A percentile compares a stretch with the other conserved stretches of the same genome.
These are phyloP conservation scores for Drosophila albomicans DNA, from an alignment of 1,140 invertebrate genomes.

Conservation along the genomic window DNA sequence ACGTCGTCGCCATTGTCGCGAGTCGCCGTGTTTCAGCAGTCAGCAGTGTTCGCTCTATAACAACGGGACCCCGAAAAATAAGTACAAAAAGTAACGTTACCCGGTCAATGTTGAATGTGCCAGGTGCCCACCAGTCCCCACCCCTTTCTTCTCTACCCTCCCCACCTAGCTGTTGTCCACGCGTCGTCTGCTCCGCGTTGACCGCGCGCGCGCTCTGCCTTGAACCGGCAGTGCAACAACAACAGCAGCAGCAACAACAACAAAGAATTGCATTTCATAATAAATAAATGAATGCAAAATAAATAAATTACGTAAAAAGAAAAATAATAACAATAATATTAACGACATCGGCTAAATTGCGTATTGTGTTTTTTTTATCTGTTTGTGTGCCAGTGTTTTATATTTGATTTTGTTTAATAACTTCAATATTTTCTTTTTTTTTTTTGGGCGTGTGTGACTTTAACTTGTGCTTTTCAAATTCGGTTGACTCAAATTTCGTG, in stretches of 20 bases:
- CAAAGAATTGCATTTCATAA: constrained; percentile 26
- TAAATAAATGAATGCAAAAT: constrained; percentile 24
- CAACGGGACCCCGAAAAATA: constrained; percentile 35
- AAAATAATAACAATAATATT: constrained; percentile 3
- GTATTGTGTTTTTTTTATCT: constrained; percentile 17
- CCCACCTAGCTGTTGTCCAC: not conserved
- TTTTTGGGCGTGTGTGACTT: constrained; percentile 26
- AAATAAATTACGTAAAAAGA: constrained; percentile 46
- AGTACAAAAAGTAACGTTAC: constrained; percentile 2
- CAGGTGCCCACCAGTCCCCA: not conserved
- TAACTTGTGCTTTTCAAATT: constrained; percentile 31
- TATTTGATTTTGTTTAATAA: not conserved
- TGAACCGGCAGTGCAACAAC: constrained; percentile 1
- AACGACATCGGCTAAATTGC: constrained; percentile 8
- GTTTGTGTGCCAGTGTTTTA: not conserved
- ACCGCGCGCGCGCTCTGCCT: constrained; percentile 5
- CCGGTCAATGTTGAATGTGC: constrained; percentile 30
- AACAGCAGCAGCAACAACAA: not conserved
- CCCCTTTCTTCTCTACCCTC: constrained; percentile 5
- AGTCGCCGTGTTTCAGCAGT: constrained; percentile 22
- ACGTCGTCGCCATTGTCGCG: constrained; percentile 37
- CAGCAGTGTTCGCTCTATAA: constrained; percentile 61
- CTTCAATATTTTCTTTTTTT: not conserved
- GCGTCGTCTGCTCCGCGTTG: constrained; percentile 9
- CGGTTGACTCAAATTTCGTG: constrained; percentile 70